Conservation (phyloP, 1,140 invertebrate species). For the Drosophila kohkoa region DNA sequence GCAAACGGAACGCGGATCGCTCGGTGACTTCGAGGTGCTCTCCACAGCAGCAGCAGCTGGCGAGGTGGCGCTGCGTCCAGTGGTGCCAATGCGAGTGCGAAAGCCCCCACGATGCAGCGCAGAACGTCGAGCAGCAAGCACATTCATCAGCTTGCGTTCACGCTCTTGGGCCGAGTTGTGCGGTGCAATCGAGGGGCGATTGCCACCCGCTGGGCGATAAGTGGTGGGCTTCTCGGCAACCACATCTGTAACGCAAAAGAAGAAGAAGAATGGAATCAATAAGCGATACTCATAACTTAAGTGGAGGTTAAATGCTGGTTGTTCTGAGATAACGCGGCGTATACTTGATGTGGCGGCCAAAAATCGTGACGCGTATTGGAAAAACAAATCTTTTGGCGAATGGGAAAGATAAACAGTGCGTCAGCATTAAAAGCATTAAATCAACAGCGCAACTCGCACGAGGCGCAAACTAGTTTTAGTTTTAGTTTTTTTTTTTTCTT, state of each 20-base stretch:
- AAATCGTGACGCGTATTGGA: constrained; percentile 68
- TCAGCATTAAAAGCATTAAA: constrained; percentile 32
- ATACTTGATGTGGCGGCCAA: constrained; percentile 51
- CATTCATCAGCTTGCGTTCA: constrained; percentile 86
- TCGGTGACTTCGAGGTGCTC: constrained; percentile 77
- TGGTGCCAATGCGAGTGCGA: constrained; percentile 83
- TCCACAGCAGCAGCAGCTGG: constrained; percentile 56
- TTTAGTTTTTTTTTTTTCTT: constrained; percentile 7
- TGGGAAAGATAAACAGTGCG: constrained; percentile 60
- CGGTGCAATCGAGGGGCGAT: constrained; percentile 61
- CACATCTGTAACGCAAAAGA: constrained; percentile 54
- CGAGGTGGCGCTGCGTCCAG: constrained; percentile 68
- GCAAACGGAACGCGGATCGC: constrained; percentile 77
- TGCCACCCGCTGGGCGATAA: constrained; percentile 59
- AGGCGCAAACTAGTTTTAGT: constrained; percentile 48
- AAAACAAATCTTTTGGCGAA: constrained; percentile 53
- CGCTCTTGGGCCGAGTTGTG: constrained; percentile 75
- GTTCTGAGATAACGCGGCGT: constrained; percentile 21
- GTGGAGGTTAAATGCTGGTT: background rate
- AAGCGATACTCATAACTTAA: background rate
- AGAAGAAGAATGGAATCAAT: background rate
- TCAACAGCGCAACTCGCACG: constrained; percentile 13
- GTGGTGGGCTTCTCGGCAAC: constrained; percentile 75
- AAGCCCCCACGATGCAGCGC: constrained; percentile 83
- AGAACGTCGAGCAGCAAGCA: constrained; percentile 86